These are phyloP conservation scores for Ranitomeya imitator DNA, from an alignment of 2,113 vertebrate species.

Conservation along the genomic window DNA sequence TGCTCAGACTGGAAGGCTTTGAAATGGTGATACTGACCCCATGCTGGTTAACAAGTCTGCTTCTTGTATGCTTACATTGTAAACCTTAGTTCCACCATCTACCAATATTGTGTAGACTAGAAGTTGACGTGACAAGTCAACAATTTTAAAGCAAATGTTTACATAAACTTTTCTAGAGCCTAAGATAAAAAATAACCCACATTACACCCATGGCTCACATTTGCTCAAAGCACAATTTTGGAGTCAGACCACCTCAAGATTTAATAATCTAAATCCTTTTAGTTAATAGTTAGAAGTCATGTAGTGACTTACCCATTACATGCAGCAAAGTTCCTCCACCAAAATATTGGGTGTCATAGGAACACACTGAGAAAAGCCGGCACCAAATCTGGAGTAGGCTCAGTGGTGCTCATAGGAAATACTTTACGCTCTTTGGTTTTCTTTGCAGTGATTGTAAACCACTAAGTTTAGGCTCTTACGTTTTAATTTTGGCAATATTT, in stretches of 20 bases:
- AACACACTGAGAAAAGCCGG: background rate
- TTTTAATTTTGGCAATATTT: too few species aligned
- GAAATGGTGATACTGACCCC: background rate
- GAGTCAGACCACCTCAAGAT: background rate
- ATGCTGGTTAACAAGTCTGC: background rate
- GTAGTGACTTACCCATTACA: slow-evolving; percentile 19
- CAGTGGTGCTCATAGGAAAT: background rate
- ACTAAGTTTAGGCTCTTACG: background rate
- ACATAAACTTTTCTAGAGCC: background rate
- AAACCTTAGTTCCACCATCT: background rate
- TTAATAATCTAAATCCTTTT: background rate
- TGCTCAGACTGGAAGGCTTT: slow-evolving; percentile 4
- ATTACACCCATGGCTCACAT: background rate
- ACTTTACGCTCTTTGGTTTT: background rate
- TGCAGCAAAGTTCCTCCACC: slow-evolving; percentile 12
- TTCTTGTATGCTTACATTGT: background rate
- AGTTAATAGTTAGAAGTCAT: background rate
- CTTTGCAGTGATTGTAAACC: background rate
- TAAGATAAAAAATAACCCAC: background rate
- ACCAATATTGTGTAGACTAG: background rate
- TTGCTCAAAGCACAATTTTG: background rate
- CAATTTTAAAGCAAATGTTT: background rate
- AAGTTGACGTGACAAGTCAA: background rate
- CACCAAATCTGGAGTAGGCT: background rate
- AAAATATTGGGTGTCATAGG: slow-evolving; percentile 4